A percentile compares a stretch with the other conserved stretches of the same genome.
Evolutionary conservation across 1,140 invertebrate species (phyloP).

Genomic region (Zeugodacus cucurbitae): DNA sequence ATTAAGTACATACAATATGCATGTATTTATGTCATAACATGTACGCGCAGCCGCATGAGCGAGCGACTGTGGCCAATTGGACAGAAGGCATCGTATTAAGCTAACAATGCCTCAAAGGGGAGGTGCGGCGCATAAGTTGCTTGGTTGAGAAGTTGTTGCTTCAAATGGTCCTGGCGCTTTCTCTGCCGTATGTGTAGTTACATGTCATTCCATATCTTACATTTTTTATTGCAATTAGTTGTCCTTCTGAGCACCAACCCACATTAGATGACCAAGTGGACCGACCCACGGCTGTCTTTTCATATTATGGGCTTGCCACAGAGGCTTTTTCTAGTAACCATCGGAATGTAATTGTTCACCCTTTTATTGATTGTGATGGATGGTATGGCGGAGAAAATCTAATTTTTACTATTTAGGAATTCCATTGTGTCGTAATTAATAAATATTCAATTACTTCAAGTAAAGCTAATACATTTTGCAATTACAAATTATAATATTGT

Average conservation of each 20-base stretch:
- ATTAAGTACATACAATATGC: conserved; percentile 43
- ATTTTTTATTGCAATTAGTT: too few species aligned
- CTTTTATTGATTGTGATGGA: background rate
- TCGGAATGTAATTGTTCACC: background rate
- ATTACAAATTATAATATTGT: too few species aligned
- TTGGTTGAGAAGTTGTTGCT: too few species aligned
- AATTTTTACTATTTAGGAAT: background rate
- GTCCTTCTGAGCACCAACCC: too few species aligned
- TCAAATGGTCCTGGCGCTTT: background rate
- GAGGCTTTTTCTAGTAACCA: background rate
- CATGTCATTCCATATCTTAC: too few species aligned
- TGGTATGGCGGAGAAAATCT: background rate
- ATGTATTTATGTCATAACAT: background rate
- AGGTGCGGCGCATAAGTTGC: background rate
- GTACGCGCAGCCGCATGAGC: background rate
- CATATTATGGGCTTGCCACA: background rate
- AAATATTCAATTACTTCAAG: too few species aligned
- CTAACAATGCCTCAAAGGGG: background rate
- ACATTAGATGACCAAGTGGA: background rate
- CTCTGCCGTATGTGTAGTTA: too few species aligned
- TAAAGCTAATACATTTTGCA: too few species aligned
- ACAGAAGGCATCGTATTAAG: background rate
- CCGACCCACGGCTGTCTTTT: background rate
- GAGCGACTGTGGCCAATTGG: conserved; percentile 26
- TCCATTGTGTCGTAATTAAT: too few species aligned